phyloP scores from a whole-genome alignment of 2,797 vertebrate genomes.

The Neoniphon sammara region DNA sequence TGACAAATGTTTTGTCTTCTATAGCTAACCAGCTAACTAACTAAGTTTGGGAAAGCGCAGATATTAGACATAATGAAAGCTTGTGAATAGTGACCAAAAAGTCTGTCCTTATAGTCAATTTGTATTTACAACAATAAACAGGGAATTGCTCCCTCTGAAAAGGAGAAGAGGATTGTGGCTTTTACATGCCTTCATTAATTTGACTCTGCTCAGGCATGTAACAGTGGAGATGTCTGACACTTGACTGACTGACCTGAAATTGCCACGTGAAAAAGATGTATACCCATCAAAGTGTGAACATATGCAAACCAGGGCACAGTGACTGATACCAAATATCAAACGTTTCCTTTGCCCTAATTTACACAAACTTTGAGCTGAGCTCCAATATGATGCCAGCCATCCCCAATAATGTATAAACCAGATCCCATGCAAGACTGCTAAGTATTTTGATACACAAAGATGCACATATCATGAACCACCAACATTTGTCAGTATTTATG shows the following conservation, averaged over 20 bases:
- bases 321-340: constrained; percentile 18
- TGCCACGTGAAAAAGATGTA: neutral
- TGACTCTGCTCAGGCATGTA: neutral
- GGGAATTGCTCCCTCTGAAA: too few species aligned
- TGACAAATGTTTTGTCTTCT: too few species aligned
- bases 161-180: too few species aligned
- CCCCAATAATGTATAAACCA: neutral
- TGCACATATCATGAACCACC: constrained; percentile 9
- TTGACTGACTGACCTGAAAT: constrained; percentile 11
- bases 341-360: constrained; percentile 10
- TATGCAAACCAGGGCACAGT: constrained; percentile 4
- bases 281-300: neutral
- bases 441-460: constrained; percentile 40
- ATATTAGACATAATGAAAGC: too few species aligned
- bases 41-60: too few species aligned
- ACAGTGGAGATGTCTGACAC: neutral
- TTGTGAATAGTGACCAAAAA: too few species aligned
- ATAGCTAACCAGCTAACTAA: too few species aligned
- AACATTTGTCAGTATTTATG: constrained; percentile 18
- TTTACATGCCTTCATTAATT: too few species aligned
- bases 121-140: too few species aligned
- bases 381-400: neutral
- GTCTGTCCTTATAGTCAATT: neutral
- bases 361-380: neutral
- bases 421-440: neutral